Conservation (phyloP, 2,797 vertebrate genomes). For the Alcedo atthis region DNA sequence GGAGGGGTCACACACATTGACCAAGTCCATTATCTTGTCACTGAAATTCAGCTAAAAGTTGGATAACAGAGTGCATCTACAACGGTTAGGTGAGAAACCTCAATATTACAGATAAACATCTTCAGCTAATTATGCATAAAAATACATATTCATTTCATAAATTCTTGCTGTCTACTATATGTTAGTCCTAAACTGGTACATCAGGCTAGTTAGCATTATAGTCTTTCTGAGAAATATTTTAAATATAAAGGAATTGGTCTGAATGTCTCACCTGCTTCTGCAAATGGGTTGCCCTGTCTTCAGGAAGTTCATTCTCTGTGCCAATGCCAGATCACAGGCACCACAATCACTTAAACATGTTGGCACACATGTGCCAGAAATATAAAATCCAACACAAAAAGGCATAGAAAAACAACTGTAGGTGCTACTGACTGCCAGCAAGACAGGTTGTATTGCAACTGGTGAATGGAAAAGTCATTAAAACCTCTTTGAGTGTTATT, state of each 20-base stretch:
- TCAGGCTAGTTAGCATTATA: not conserved
- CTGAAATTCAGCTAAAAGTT: not conserved
- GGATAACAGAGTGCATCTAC: not conserved
- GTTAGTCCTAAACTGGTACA: not conserved
- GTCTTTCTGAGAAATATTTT: not conserved
- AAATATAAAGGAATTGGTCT: not conserved
- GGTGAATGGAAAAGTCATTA: constrained; percentile 61
- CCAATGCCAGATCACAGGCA: not conserved
- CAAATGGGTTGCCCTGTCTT: not conserved
- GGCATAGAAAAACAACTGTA: not conserved
- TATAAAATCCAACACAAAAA: not conserved
- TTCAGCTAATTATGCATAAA: not conserved
- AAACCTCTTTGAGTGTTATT: constrained; percentile 14
- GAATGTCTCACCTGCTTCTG: not conserved
- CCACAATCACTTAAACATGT: not conserved
- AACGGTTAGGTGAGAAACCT: not conserved
- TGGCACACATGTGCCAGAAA: not conserved
- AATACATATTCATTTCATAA: not conserved
- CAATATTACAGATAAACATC: not conserved
- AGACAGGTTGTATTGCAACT: constrained; percentile 34
- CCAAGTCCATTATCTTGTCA: not conserved
- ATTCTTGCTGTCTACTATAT: not conserved
- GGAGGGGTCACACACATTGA: not conserved
- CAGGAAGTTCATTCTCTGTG: not conserved
- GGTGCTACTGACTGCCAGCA: not conserved